Base-by-base conservation (phyloP, 2,888 invertebrate genomes). In the Trissoscelio sp. region DNA sequence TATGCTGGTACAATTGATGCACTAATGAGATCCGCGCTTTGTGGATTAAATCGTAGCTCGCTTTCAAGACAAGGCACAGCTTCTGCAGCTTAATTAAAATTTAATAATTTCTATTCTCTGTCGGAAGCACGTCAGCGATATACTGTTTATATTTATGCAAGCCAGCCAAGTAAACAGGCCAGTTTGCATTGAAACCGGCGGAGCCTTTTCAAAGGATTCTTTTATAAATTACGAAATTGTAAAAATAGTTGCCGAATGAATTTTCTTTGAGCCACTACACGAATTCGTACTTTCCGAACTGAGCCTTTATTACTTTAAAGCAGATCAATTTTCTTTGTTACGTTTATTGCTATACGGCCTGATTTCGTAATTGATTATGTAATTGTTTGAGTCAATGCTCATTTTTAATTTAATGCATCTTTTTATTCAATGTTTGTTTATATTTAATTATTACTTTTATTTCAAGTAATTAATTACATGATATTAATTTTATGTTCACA, bases 11-110 rank as follows among this genome's bases (percentile, higher is more conserved):
- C 60, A 53, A 77, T 67, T 77, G 69, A 53, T 51, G 55, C 39
- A 28, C 60, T 77, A 69, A 66, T 67, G 58, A 69, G 77, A 60
- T 18, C 24, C 60, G 34, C 16, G 60, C 77, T 67, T 69, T 62
- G 67, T 60, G 20, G 42, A 77, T 62, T 58, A 12, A 77, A 69
- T 60, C 53, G 34, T 20, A 31, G 16, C 14, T 24, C 16, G 60
- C 60, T 62, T 44, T 55, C 22, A 22, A 67, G 60, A 60, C 44
- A 14, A 3, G 20, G 12, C 18, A 20, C 42, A 20, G 60, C 42
- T 22, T 48, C 42, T 6, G 37, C 28, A 20, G 34, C 24, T 28
- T 58, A 73, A 73, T 73, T 74, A 74, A 57, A 79, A 69, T 79
- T 74, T 73, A 69, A 74, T 74, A 57, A 74, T 69, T 79, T 53